phyloP scores from a whole-genome alignment of 2,888 invertebrate genomes.

The Achlya flavicornis region DNA sequence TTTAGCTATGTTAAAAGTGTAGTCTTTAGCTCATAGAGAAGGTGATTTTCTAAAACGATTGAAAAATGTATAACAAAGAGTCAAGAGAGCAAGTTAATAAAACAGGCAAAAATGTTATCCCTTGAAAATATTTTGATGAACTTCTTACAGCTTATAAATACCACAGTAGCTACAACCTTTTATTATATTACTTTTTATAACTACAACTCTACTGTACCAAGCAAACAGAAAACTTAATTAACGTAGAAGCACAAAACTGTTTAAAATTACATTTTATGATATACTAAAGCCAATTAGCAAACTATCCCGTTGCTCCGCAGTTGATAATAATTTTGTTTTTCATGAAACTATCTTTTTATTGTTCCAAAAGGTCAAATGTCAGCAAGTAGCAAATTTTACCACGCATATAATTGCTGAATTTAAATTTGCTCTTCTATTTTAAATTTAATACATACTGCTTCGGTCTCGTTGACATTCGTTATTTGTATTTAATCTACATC shows the following conservation, averaged over 20 bases:
- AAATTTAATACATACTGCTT: background rate
- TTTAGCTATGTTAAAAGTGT: too few species aligned
- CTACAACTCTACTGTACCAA: background rate
- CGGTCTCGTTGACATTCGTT: background rate
- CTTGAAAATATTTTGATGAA: too few species aligned
- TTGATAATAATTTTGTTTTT: background rate
- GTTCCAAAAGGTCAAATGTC: background rate
- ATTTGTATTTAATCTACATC: too few species aligned
- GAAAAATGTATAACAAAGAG: too few species aligned
- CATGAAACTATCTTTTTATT: background rate
- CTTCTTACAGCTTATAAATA: background rate
- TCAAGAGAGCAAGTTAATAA: too few species aligned
- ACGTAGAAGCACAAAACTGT: constrained; percentile 8
- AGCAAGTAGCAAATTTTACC: background rate
- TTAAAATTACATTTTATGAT: constrained; percentile 6
- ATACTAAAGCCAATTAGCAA: constrained; percentile 7
- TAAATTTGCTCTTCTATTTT: background rate
- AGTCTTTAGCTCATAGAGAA: too few species aligned
- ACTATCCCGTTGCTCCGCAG: background rate
- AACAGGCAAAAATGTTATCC: too few species aligned
- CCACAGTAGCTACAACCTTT: background rate
- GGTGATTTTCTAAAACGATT: too few species aligned
- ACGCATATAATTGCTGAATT: background rate
- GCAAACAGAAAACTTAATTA: background rate
- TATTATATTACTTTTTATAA: background rate